These are phyloP conservation scores for Ferdinandea cuprea DNA, from an alignment of 2,888 invertebrate species.

Conservation along the genomic window DNA sequence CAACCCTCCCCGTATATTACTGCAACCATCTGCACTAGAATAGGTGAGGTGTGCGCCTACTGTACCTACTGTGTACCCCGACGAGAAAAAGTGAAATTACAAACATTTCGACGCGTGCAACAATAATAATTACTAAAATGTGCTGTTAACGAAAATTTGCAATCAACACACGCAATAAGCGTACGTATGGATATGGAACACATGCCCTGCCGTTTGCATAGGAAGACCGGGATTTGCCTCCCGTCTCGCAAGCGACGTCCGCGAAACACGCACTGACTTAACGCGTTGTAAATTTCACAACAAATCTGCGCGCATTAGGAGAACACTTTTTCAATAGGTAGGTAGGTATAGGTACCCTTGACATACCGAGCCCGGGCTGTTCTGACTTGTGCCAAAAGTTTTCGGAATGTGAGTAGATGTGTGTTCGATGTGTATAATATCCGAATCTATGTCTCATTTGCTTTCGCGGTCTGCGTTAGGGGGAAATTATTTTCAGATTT, in stretches of 20 bases:
- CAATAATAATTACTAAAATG: conserved; percentile 65
- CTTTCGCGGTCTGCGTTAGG: conserved; percentile 35
- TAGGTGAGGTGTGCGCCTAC: neutral
- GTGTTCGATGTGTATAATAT: neutral
- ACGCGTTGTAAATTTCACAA: conserved; percentile 60
- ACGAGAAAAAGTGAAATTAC: conserved; percentile 31
- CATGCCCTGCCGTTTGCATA: conserved; percentile 11
- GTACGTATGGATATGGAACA: conserved; percentile 17
- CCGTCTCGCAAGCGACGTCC: neutral
- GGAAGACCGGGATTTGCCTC: neutral
- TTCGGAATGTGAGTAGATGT: neutral
- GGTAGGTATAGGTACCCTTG: too few relatives aligned
- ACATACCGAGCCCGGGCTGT: too few relatives aligned
- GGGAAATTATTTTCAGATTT: conserved; percentile 65
- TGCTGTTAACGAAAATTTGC: conserved; percentile 60
- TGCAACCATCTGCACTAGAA: neutral
- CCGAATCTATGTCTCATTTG: conserved; percentile 56
- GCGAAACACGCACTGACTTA: conserved; percentile 56
- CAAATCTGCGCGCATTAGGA: conserved; percentile 63
- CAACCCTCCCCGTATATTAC: neutral
- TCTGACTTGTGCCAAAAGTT: too few relatives aligned
- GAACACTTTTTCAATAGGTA: conserved; percentile 47
- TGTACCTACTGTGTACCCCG: too few relatives aligned
- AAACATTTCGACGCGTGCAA: conserved; percentile 32
- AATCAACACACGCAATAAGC: conserved; percentile 55